These are phyloP conservation scores for Rhagium mordax DNA, from an alignment of 2,888 invertebrate species.

Conservation along the genomic window DNA sequence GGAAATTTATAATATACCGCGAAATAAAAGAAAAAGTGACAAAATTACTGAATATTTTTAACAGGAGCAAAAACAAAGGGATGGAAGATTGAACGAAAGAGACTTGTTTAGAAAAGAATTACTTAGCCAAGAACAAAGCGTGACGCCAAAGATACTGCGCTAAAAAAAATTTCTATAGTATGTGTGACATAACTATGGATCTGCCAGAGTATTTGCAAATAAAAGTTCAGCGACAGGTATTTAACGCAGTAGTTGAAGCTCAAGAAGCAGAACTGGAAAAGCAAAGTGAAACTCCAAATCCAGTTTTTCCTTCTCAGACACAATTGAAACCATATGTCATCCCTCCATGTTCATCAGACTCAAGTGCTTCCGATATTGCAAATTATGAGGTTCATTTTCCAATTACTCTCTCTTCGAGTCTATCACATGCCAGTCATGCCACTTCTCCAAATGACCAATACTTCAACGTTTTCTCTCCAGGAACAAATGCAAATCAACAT, in stretches of 20 bases:
- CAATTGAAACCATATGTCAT: neutral
- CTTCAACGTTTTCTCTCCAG: neutral
- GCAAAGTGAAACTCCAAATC: neutral
- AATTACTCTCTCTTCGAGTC: neutral
- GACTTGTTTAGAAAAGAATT: constrained; percentile 22
- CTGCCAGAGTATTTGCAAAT: neutral
- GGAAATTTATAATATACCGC: neutral
- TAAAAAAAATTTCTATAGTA: neutral
- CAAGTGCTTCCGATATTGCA: neutral
- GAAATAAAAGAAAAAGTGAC: neutral
- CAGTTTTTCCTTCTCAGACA: neutral
- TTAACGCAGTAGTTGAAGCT: neutral
- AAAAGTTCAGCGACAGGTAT: neutral
- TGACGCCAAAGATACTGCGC: neutral
- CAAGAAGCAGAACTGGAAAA: neutral
- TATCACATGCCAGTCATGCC: neutral
- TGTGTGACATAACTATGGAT: neutral
- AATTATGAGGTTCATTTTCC: neutral
- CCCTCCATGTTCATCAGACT: neutral
- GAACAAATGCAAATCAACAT: neutral
- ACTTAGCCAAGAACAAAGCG: no score
- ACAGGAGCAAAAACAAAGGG: constrained; percentile 27
- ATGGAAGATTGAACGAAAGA: constrained; percentile 23
- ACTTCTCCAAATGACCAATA: constrained; percentile 5
- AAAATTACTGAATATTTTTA: constrained; percentile 17